A percentile compares a stretch with the other conserved stretches of the same genome.
Evolutionary conservation across 2,888 invertebrate genomes (phyloP).

Genomic region (Metalampra italica): DNA sequence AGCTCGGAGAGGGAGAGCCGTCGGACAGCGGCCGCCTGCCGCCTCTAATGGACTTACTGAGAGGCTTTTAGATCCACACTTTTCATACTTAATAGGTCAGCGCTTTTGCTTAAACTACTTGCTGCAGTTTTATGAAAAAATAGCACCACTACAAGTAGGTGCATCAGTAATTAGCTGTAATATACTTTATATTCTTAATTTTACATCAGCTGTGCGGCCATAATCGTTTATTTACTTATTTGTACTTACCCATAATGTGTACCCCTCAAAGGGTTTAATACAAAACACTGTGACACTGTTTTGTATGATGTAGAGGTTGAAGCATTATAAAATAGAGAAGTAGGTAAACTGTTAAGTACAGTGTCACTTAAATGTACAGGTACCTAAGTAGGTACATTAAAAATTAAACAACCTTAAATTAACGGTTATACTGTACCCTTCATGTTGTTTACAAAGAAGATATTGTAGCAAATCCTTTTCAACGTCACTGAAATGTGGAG

Average conservation of each 20-base stretch:
- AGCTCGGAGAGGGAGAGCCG: not conserved
- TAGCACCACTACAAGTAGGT: too few relatives aligned
- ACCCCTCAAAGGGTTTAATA: too few relatives aligned
- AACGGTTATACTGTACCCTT: slow-evolving; percentile 1
- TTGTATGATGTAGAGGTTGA: too few relatives aligned
- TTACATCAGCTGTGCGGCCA: too few relatives aligned
- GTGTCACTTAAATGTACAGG: not conserved
- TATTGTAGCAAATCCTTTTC: slow-evolving; percentile 14
- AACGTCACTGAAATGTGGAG: not conserved
- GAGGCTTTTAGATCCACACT: slow-evolving; percentile 43
- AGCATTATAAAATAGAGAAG: too few relatives aligned
- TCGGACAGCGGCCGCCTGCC: slow-evolving; percentile 32
- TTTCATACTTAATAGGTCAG: slow-evolving; percentile 32
- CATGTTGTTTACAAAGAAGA: slow-evolving; percentile 14
- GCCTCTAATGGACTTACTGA: slow-evolving; percentile 34
- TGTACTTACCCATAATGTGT: too few relatives aligned
- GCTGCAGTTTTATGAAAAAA: not conserved
- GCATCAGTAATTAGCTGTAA: too few relatives aligned
- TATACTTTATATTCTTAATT: too few relatives aligned
- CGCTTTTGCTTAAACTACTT: not conserved
- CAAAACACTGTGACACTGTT: too few relatives aligned
- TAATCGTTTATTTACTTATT: too few relatives aligned
- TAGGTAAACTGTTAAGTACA: not conserved
- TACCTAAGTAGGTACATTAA: not conserved
- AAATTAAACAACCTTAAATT: not conserved